Evolutionary conservation across 1,140 invertebrate genomes (phyloP).

Genomic region (Cherax destructor): DNA sequence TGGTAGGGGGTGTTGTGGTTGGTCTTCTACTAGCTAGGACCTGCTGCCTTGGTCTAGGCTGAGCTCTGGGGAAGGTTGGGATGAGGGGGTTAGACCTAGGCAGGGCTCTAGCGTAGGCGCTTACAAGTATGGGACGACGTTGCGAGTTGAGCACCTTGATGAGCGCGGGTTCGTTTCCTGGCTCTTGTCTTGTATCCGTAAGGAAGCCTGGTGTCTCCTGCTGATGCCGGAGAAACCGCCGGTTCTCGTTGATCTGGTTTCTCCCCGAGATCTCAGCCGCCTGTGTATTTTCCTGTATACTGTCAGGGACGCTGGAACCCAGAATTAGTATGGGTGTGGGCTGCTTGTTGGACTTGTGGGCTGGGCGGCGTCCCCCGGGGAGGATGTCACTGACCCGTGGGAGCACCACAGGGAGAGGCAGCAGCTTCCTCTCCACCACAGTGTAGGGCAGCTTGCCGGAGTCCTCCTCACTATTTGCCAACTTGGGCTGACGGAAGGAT

Average conservation of each 20-base stretch:
- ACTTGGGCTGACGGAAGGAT: slow-evolving; percentile 61
- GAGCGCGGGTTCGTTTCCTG: background rate
- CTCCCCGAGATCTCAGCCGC: background rate
- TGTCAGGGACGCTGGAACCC: background rate
- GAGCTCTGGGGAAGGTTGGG: background rate
- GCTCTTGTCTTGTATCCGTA: background rate
- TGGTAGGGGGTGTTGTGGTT: background rate
- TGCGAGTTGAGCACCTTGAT: slow-evolving; percentile 43
- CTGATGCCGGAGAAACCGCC: background rate
- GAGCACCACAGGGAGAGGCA: slow-evolving; percentile 66
- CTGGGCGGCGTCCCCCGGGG: background rate
- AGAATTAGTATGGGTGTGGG: slow-evolving; percentile 14
- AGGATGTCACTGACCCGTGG: slow-evolving; percentile 42
- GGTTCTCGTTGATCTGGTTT: slow-evolving; percentile 30
- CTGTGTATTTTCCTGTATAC: background rate
- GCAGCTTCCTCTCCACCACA: slow-evolving; percentile 53
- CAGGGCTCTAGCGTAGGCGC: slow-evolving; percentile 25
- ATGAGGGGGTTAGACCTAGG: slow-evolving; percentile 16
- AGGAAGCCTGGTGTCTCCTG: background rate
- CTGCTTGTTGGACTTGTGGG: slow-evolving; percentile 22
- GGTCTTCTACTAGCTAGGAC: background rate
- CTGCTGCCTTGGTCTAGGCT: background rate
- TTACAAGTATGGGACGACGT: slow-evolving; percentile 36
- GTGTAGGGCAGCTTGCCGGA: slow-evolving; percentile 21
- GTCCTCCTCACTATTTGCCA: slow-evolving; percentile 1